Conservation (phyloP, 2,797 vertebrate genomes). For the Enteromius paludinosus region DNA sequence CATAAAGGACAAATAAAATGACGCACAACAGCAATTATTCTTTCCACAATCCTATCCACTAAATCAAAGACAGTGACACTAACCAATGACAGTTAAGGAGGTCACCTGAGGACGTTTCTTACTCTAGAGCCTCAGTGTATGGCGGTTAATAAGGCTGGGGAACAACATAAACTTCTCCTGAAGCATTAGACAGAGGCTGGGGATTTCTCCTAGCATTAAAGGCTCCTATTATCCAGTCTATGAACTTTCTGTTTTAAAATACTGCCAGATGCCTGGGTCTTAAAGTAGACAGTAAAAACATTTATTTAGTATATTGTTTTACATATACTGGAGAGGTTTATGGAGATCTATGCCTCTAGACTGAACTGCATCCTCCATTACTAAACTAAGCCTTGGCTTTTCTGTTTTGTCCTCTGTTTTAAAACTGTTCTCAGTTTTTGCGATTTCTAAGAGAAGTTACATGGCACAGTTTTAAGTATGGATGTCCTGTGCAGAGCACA, state of each 20-base stretch:
- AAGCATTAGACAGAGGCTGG: not conserved
- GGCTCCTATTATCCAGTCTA: slow-evolving; percentile 10
- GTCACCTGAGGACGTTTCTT: not conserved
- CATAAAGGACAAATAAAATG: slow-evolving; percentile 11
- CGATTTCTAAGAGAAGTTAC: too few relatives aligned
- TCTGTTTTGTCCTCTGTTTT: too few relatives aligned
- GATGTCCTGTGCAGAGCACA: too few relatives aligned
- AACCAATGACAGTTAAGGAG: not conserved
- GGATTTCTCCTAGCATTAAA: slow-evolving; percentile 32
- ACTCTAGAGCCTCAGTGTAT: not conserved
- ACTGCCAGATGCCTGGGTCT: not conserved
- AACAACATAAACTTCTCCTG: not conserved
- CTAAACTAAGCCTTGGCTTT: not conserved
- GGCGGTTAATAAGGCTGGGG: not conserved
- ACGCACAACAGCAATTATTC: not conserved
- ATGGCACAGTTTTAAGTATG: too few relatives aligned
- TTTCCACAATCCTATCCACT: not conserved
- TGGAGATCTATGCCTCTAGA: not conserved
- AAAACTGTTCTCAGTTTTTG: too few relatives aligned
- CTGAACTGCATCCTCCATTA: slow-evolving; percentile 1
- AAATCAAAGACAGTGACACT: slow-evolving; percentile 9
- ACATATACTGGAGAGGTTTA: slow-evolving; percentile 11
- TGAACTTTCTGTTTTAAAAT: slow-evolving; percentile 27
- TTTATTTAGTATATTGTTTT: too few relatives aligned
- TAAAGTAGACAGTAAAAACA: slow-evolving; percentile 10